Evolutionary conservation across 92 coral and sea anemone species (phyloP).

Genomic region (Paragorgia papillata): DNA sequence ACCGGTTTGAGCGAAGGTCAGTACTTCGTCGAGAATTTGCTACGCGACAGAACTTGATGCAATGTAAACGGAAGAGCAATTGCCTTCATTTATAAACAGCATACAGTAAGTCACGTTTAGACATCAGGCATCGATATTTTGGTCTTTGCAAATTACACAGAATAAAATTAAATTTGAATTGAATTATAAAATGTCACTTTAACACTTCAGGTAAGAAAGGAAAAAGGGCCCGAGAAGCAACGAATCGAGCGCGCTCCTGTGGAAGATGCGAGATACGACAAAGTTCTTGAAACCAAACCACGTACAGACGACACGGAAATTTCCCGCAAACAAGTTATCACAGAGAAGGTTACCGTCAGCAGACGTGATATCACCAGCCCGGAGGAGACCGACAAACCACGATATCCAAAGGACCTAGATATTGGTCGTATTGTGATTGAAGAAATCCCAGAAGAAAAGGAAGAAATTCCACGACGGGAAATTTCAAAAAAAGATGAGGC

Average conservation of each 20-base stretch:
- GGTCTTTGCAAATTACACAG: no score
- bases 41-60: no score
- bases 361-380: background rate
- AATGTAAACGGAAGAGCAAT: no score
- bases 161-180: no score
- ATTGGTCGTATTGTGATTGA: constrained; percentile 5
- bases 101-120: no score
- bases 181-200: no score
- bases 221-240: background rate
- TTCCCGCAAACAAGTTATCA: background rate
- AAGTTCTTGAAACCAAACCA: background rate
- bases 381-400: background rate
- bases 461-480: constrained; percentile 2
- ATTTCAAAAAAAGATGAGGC: background rate
- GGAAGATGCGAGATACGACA: background rate
- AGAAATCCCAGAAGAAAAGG: background rate
- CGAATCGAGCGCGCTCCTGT: background rate
- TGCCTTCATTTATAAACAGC: no score
- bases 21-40: no score
- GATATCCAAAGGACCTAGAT: constrained; percentile 6
- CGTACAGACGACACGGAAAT: background rate
- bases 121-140: no score
- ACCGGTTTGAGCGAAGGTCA: no score
- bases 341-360: background rate
- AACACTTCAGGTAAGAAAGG: background rate